Evolutionary conservation across 2,797 vertebrate genomes (phyloP).

Genomic region (Adelosebastes latens): DNA sequence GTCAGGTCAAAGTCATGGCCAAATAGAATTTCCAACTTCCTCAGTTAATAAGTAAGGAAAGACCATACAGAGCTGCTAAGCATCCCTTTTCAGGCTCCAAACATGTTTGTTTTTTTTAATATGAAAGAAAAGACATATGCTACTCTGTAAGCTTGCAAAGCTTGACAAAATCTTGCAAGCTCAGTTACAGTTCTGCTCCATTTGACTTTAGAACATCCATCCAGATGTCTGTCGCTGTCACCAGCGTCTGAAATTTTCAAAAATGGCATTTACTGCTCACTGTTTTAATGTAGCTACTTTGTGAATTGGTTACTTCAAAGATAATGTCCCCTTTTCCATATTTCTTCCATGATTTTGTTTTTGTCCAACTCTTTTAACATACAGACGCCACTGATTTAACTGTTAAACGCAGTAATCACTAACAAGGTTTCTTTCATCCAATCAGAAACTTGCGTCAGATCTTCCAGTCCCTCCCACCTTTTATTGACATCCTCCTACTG

Average conservation of each 20-base stretch:
- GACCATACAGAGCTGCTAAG: not conserved
- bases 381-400: not conserved
- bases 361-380: not conserved
- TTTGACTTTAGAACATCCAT: not conserved
- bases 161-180: not conserved
- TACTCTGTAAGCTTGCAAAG: not conserved
- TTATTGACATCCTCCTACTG: constrained; percentile 96
- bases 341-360: not conserved
- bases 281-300: not conserved
- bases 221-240: not conserved
- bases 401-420: not conserved
- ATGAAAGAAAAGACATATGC: not conserved
- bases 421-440: constrained; percentile 43
- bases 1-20: not conserved
- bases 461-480: constrained; percentile 99
- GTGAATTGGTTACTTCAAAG: not conserved
- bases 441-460: constrained; percentile 97
- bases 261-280: not conserved
- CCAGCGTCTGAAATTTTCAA: not conserved
- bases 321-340: not conserved
- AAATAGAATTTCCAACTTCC: not conserved
- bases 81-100: not conserved
- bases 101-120: not conserved
- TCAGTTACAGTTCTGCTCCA: not conserved
- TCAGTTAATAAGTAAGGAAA: not conserved